Base-by-base conservation (phyloP, 1,140 invertebrate species). In the Thrips palmi region DNA sequence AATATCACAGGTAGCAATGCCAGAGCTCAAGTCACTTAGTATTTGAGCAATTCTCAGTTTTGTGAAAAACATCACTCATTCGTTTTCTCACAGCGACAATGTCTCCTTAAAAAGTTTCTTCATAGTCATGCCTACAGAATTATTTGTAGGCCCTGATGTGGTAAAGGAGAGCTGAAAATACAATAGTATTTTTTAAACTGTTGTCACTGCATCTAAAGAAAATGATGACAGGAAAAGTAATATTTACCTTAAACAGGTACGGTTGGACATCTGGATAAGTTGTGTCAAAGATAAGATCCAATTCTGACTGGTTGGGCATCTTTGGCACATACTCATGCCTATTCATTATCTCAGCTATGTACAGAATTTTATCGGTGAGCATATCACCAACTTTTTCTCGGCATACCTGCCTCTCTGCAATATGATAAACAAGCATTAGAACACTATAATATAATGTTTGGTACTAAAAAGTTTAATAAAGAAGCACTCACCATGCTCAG, bases 301-400 rank as follows among this genome's bases (percentile, higher is more conserved):
- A 63, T 54, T 96, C 88, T 7, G 77, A 78, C 52, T 86, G 78
- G 52, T 75, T 82, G 32, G 91, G 91, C 70, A 91, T 89, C 60
- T 91, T 91, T 2, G 92, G 92, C 24, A 94, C 69, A 60, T 92
- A 96, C 50, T 96, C 86, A 55, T 91, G 81, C 27, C 81, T 67
- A 56, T 96, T 94, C 71, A 97, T 92, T 3, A 87, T 75, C 57
- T 94, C 86, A 0, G 87, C 84, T 48, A 97, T 87, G 49, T 86
- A 83, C 22, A 93, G 63, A 14, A 97, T 78, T 55, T 92, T 93
- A 45, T 96, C 91, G 20, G 85, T 77, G 2, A 97, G 59, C 44
- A 88, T 59, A 50, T 97, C 88, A 10, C 87, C 86, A 23, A 96
- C 74, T 55, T 79, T 84, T 55, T 93, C 87, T 36, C 86, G 67